Evolutionary conservation across 2,888 invertebrate species (phyloP).

Genomic region (Sinotaia quadrata): DNA sequence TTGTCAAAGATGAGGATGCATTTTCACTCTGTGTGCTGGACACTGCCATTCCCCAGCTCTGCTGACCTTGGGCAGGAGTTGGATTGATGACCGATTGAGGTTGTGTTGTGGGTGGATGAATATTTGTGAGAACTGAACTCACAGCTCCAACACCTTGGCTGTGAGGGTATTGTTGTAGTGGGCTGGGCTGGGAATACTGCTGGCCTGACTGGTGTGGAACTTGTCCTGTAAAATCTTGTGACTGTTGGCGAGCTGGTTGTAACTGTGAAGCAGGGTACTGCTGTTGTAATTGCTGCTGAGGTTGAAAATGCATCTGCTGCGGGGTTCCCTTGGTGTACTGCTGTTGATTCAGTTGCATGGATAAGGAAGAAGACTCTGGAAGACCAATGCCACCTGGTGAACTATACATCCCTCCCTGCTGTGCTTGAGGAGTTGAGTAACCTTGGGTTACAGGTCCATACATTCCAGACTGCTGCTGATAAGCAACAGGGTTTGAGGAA

Average conservation of each 20-base stretch:
- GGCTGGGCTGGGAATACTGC: too few relatives aligned
- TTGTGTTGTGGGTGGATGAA: too few relatives aligned
- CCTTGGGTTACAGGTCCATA: neutral
- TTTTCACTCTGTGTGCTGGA: too few relatives aligned
- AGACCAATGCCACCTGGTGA: neutral
- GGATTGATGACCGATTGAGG: too few relatives aligned
- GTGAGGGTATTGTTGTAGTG: too few relatives aligned
- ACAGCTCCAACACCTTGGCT: too few relatives aligned
- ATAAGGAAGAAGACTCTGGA: neutral
- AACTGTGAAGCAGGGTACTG: neutral
- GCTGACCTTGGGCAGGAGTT: too few relatives aligned
- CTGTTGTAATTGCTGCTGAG: conserved; percentile 15
- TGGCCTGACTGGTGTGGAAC: too few relatives aligned
- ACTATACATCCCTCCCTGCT: neutral
- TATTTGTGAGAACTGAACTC: too few relatives aligned
- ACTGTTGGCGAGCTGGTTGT: conserved; percentile 3
- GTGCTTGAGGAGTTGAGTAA: neutral
- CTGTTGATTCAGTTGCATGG: neutral
- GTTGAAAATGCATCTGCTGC: neutral
- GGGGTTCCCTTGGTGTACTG: neutral
- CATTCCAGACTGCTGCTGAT: neutral
- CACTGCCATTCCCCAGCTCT: too few relatives aligned
- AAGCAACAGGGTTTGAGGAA: neutral
- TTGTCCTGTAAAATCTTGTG: too few relatives aligned
- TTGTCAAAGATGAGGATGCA: too few relatives aligned